Evolutionary conservation across 2,797 vertebrate species (phyloP).

Genomic region (Galaxias olidus): DNA sequence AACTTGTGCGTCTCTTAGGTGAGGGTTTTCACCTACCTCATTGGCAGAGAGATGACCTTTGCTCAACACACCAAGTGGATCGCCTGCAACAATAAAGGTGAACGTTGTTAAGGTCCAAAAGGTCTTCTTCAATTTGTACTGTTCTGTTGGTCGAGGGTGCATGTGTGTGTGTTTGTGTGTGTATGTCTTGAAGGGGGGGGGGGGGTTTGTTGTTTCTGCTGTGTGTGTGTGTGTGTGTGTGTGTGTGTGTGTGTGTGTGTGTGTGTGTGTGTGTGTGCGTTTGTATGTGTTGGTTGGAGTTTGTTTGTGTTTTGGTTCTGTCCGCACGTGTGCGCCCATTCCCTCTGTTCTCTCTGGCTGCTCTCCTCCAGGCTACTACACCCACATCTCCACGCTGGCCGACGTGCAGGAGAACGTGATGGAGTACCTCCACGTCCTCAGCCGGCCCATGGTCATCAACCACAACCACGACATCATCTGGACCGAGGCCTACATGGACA

Average conservation of each 20-base stretch:
- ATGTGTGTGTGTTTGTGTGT: neutral
- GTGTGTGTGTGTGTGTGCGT: neutral
- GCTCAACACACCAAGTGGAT: constrained; percentile 95
- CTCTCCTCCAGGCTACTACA: constrained; percentile 86
- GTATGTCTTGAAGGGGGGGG: neutral
- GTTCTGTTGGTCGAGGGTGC: neutral
- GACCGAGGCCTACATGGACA: constrained; percentile 98
- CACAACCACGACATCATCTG: constrained; percentile 96
- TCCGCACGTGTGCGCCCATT: neutral
- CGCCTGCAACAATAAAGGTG: constrained; percentile 97
- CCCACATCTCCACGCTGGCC: constrained; percentile 92
- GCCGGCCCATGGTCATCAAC: constrained; percentile 97
- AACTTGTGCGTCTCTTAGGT: constrained; percentile 72
- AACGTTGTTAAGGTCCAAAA: neutral
- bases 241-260: constrained; percentile 3
- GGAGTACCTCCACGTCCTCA: constrained; percentile 97
- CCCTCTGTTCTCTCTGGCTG: neutral
- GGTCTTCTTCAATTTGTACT: no score
- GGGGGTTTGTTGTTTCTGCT: no score
- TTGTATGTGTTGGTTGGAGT: neutral
- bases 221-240: constrained; percentile 17
- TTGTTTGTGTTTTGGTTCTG: neutral
- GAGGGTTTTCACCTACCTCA: constrained; percentile 95
- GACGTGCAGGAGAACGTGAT: constrained; percentile 98
- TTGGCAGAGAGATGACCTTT: constrained; percentile 94